Percentiles rank a stretch among this genome's conserved stretches.
These are phyloP conservation scores for Leucophenga maculata DNA, from an alignment of 2,888 invertebrate species.

Conservation along the genomic window DNA sequence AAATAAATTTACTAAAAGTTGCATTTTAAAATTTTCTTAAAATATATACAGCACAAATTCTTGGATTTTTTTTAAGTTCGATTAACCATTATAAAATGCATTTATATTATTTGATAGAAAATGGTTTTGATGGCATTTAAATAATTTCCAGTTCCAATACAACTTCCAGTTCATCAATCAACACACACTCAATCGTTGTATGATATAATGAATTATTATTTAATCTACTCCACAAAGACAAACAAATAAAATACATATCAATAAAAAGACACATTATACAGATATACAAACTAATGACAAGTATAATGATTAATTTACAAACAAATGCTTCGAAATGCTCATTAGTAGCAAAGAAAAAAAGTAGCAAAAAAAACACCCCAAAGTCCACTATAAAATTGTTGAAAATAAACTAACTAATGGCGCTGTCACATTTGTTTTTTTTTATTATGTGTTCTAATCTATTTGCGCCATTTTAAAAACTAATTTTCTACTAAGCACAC, in stretches of 20 bases:
- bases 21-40: too few relatives aligned
- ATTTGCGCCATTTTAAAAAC: slow-evolving; percentile 61
- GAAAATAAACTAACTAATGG: slow-evolving; percentile 36
- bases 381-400: background rate
- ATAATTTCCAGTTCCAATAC: too few relatives aligned
- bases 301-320: slow-evolving; percentile 53
- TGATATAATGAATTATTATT: too few relatives aligned
- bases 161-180: too few relatives aligned
- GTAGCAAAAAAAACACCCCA: slow-evolving; percentile 27
- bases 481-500: slow-evolving; percentile 42
- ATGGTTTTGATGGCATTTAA: too few relatives aligned
- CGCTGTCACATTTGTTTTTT: slow-evolving; percentile 32
- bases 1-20: too few relatives aligned
- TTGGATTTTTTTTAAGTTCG: too few relatives aligned
- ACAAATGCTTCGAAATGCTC: slow-evolving; percentile 30
- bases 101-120: too few relatives aligned
- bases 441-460: slow-evolving; percentile 37
- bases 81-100: too few relatives aligned
- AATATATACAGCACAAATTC: too few relatives aligned
- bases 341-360: slow-evolving; percentile 5
- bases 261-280: slow-evolving; percentile 9
- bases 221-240: too few relatives aligned
- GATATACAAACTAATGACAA: slow-evolving; percentile 49
- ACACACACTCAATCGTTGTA: too few relatives aligned
- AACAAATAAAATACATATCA: slow-evolving; percentile 19